Percentiles rank a stretch among this genome's conserved stretches.
These are phyloP conservation scores for Antedon mediterranea DNA, from an alignment of 53 echinoderm and acorn worm genomes.

Conservation along the genomic window DNA sequence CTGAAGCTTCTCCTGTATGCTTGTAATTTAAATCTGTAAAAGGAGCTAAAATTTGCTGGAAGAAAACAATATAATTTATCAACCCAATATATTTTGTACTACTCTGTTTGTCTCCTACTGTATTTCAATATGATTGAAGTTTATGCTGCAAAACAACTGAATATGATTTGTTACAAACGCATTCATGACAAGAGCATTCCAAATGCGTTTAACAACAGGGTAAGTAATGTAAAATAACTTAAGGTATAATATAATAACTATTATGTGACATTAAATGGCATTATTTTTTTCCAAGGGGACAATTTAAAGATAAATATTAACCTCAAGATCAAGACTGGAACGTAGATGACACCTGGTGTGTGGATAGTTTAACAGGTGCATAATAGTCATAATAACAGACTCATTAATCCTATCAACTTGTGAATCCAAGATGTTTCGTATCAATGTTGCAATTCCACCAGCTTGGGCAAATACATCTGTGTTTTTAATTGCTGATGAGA, in stretches of 20 bases:
- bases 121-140: too few relatives aligned
- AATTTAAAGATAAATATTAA: conserved; percentile 4
- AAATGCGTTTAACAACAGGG: too few relatives aligned
- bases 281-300: too few relatives aligned
- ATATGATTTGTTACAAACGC: too few relatives aligned
- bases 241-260: too few relatives aligned
- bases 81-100: too few relatives aligned
- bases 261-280: too few relatives aligned
- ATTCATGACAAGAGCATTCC: too few relatives aligned
- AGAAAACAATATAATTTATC: background rate
- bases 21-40: conserved; percentile 91
- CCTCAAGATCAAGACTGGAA: conserved; percentile 87
- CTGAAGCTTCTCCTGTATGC: conserved; percentile 53
- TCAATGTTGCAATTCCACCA: conserved; percentile 62
- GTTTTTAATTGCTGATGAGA: conserved; percentile 44
- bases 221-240: too few relatives aligned
- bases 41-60: conserved; percentile 96
- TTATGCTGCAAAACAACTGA: too few relatives aligned
- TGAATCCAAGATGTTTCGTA: conserved; percentile 78
- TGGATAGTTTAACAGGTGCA: conserved; percentile 91
- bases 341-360: conserved; percentile 69
- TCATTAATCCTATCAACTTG: conserved; percentile 76
- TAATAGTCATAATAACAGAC: conserved; percentile 71
- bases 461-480: conserved; percentile 65
- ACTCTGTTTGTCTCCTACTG: too few relatives aligned